A percentile compares a stretch with the other conserved stretches of the same genome.
Conservation (phyloP, 2,113 vertebrate genomes). For the Rhombomys opimus region DNA sequence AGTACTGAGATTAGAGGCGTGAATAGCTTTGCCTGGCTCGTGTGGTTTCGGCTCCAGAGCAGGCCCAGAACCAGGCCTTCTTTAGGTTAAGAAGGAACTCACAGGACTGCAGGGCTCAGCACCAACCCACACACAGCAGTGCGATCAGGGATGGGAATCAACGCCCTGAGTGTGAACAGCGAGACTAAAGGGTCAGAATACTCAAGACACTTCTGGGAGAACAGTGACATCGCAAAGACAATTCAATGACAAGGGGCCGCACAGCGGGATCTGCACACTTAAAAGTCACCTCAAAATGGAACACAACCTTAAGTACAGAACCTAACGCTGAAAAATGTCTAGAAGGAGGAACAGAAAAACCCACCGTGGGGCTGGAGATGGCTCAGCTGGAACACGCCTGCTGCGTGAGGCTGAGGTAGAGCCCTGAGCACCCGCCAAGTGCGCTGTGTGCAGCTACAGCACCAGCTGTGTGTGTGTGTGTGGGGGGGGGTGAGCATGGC, state of each 20-base stretch:
- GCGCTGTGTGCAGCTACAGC: background rate
- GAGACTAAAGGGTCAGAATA: background rate
- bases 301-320: background rate
- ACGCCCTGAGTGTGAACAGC: background rate
- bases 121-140: background rate
- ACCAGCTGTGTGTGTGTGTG: no score
- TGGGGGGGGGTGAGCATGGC: no score
- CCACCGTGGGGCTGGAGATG: background rate
- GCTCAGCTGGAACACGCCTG: background rate
- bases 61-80: background rate
- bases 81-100: background rate
- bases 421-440: no score
- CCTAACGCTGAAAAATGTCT: background rate
- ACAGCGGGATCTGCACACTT: background rate
- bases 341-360: background rate
- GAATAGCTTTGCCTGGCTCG: no score
- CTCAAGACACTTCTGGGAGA: conserved; percentile 21
- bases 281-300: conserved; percentile 12
- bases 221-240: background rate
- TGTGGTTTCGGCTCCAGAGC: background rate
- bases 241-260: background rate
- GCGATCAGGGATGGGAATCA: background rate
- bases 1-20: background rate
- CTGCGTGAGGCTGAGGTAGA: background rate
- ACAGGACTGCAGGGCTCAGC: background rate